Base-by-base conservation (phyloP, 2,113 vertebrate species). In the Callionymus lyra region DNA sequence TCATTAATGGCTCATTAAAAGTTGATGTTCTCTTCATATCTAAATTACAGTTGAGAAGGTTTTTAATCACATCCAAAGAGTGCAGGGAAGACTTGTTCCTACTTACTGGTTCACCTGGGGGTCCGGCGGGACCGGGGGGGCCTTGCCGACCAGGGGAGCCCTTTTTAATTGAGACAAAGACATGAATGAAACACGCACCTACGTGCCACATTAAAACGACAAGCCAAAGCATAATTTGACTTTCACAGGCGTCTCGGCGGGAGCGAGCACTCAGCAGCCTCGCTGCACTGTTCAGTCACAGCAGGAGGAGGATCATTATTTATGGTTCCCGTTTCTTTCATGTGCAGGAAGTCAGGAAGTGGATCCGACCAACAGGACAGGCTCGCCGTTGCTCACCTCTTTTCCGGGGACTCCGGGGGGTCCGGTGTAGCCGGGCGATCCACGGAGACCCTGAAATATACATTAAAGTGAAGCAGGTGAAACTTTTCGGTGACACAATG, bases 91-190 rank as follows among this genome's bases (percentile, higher is more conserved):
- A 41, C 16, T 52, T 46, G 44, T 53, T 53, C 10, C 40, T 72
- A 91, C 92, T 6, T 87, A 98, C 94, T 59, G 87, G 92, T 79
- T 95, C 91, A 77, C 94, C 93, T 63, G 92, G 92, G 56, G 91
- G 91, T 47, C 94, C 94, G 33, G 91, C 88, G 2, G 85, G 83
- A 45, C 94, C 94, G 47, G 89, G 91, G 47, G 80, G 87, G 43
- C 95, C 95, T 56, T 91, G 85, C 59, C 76, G 89, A 57, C 95
- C 95, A 40, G 92, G 88, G 54, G 82, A 56, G 41, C 95, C 95
- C 95, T 98, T 74, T n/a, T 49, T n/a, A 84, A 85, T 74, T 37
- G 67, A 76, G 69, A 76, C 52, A 74, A 50, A 75, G 46, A 61
- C 44, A 58, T 10, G 45, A 62, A 31, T 59, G 60, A 72, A 65